These are phyloP conservation scores for Eumerus sabulonum DNA, from an alignment of 2,888 invertebrate species.

Conservation along the genomic window DNA sequence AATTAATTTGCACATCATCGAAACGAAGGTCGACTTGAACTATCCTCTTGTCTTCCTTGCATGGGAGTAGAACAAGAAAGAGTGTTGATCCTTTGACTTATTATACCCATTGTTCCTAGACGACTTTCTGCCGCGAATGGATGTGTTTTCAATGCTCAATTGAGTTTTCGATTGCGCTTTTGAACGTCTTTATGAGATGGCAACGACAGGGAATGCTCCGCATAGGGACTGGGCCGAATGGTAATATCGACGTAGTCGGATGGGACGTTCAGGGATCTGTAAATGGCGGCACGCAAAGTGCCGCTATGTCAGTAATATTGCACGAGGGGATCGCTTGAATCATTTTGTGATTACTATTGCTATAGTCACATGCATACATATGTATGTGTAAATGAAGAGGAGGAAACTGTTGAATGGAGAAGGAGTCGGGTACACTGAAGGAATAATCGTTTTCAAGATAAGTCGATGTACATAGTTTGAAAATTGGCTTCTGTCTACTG, in stretches of 20 bases:
- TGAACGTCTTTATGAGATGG: slow-evolving; percentile 23
- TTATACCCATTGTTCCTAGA: slow-evolving; percentile 15
- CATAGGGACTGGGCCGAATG: slow-evolving; percentile 37
- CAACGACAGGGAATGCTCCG: slow-evolving; percentile 32
- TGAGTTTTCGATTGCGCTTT: slow-evolving; percentile 60
- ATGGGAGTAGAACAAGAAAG: background rate
- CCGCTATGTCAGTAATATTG: background rate
- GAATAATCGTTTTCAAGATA: too few relatives aligned
- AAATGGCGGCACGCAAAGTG: slow-evolving; percentile 46
- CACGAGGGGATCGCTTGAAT: too few relatives aligned
- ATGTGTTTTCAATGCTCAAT: slow-evolving; percentile 62
- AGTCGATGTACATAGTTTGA: too few relatives aligned
- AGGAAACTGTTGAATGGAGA: too few relatives aligned
- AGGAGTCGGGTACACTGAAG: too few relatives aligned
- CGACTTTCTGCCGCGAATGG: slow-evolving; percentile 3
- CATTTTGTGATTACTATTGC: too few relatives aligned
- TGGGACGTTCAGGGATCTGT: too few relatives aligned
- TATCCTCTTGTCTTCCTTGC: slow-evolving; percentile 2
- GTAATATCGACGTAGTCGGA: too few relatives aligned
- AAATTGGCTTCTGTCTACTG: too few relatives aligned
- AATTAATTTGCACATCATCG: slow-evolving; percentile 54
- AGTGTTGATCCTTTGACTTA: slow-evolving; percentile 20
- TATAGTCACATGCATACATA: too few relatives aligned
- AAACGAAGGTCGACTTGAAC: background rate
- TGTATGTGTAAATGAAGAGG: too few relatives aligned